Percentiles rank a stretch among this genome's conserved stretches.
These are phyloP conservation scores for Istiophorus platypterus DNA, from an alignment of 2,113 vertebrate species.

Conservation along the genomic window DNA sequence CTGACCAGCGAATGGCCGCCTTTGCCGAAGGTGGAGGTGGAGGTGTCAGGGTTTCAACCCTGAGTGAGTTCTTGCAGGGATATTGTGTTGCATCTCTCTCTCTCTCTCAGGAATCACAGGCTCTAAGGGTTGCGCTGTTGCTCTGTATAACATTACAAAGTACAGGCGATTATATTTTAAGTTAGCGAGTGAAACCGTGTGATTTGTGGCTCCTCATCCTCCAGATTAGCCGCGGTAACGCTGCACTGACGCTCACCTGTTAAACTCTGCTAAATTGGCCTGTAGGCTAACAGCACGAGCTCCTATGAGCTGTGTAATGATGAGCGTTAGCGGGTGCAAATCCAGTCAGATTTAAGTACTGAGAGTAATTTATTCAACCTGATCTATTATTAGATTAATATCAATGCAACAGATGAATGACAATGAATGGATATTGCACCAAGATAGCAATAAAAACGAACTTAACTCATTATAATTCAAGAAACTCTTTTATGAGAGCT, in stretches of 20 bases:
- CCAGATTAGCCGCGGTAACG: neutral
- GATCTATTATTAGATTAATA: neutral
- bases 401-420: too few relatives aligned
- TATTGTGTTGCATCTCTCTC: slow-evolving; percentile 31
- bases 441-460: too few relatives aligned
- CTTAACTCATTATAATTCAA: too few relatives aligned
- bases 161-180: neutral
- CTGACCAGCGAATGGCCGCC: slow-evolving; percentile 26
- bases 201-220: neutral
- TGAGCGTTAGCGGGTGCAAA: neutral
- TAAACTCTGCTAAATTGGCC: neutral
- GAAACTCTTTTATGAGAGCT: too few relatives aligned
- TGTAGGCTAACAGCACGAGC: neutral
- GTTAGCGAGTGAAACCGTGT: neutral
- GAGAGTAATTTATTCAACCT: neutral
- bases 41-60: slow-evolving; percentile 25
- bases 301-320: neutral
- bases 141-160: neutral
- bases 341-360: neutral
- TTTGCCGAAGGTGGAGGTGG: slow-evolving; percentile 5
- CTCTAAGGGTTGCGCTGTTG: neutral
- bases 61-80: slow-evolving; percentile 17
- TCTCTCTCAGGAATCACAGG: slow-evolving; percentile 8
- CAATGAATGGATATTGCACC: too few relatives aligned
- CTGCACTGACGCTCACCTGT: neutral